phyloP scores from a whole-genome alignment of 2,113 vertebrate species.

The Ophthalmolycus amberensis region DNA sequence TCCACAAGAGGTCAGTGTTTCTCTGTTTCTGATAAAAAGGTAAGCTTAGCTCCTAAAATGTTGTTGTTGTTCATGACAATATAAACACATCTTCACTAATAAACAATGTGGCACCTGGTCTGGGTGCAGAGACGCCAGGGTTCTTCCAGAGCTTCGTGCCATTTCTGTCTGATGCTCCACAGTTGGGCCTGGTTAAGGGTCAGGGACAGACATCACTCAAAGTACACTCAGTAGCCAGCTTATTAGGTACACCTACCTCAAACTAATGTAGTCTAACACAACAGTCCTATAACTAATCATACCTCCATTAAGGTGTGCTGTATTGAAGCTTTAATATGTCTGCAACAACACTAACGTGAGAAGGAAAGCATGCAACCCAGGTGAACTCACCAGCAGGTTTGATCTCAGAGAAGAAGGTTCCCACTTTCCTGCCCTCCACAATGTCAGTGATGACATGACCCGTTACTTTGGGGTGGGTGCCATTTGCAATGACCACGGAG shows the following conservation, averaged over 20 bases:
- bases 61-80: neutral
- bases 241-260: neutral
- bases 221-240: neutral
- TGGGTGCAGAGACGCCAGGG: slow-evolving; percentile 88
- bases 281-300: neutral
- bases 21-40: neutral
- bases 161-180: slow-evolving; percentile 96
- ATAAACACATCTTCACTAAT: neutral
- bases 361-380: neutral
- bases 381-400: slow-evolving; percentile 93
- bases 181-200: slow-evolving; percentile 86
- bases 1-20: slow-evolving; percentile 60
- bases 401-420: slow-evolving; percentile 98
- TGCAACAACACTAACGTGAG: neutral
- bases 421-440: slow-evolving; percentile 97
- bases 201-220: slow-evolving; percentile 6
- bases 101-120: slow-evolving; percentile 85
- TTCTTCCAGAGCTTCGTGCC: slow-evolving; percentile 89
- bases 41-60: neutral
- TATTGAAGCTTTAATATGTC: neutral
- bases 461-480: slow-evolving; percentile 95
- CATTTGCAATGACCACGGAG: slow-evolving; percentile 96
- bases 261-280: neutral
- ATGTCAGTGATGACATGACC: slow-evolving; percentile 98
- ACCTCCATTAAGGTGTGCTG: neutral